These are phyloP conservation scores for Oncopeltus fasciatus DNA, from an alignment of 1,140 invertebrate genomes.

Conservation along the genomic window DNA sequence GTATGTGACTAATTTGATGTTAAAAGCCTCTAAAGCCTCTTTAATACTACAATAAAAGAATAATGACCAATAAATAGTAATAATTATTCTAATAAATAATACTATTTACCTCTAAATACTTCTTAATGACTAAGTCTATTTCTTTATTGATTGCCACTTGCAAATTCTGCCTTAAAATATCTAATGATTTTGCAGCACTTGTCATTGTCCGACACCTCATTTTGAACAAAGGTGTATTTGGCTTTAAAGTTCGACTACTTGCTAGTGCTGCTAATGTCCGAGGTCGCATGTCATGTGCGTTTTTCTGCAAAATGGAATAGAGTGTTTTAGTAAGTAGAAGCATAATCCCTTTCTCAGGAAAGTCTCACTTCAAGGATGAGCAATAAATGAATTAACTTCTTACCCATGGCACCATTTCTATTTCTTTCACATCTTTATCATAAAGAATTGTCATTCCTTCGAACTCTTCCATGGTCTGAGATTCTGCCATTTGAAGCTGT, in stretches of 20 bases:
- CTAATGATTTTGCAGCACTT: constrained; percentile 51
- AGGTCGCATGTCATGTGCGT: constrained; percentile 42
- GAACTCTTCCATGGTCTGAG: background rate
- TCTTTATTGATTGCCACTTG: constrained; percentile 62
- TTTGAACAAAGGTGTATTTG: constrained; percentile 21
- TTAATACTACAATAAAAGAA: too few species aligned
- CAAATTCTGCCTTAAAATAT: constrained; percentile 55
- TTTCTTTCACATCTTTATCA: background rate
- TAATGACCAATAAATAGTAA: too few species aligned
- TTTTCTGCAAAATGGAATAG: constrained; percentile 34
- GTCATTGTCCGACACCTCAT: constrained; percentile 37
- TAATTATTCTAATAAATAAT: too few species aligned
- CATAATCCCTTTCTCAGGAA: too few species aligned
- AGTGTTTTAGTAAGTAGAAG: background rate
- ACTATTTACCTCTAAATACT: constrained; percentile 56
- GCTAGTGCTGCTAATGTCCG: constrained; percentile 44
- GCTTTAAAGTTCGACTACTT: constrained; percentile 7
- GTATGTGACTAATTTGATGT: too few species aligned
- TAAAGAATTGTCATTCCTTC: background rate
- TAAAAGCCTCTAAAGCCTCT: too few species aligned
- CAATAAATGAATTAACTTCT: too few species aligned
- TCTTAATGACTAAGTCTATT: constrained; percentile 56
- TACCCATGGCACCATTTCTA: background rate
- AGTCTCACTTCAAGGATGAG: too few species aligned
- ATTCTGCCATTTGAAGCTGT: background rate